These are phyloP conservation scores for Zygothrica quintamaculata DNA, from an alignment of 2,888 invertebrate genomes.

Conservation along the genomic window DNA sequence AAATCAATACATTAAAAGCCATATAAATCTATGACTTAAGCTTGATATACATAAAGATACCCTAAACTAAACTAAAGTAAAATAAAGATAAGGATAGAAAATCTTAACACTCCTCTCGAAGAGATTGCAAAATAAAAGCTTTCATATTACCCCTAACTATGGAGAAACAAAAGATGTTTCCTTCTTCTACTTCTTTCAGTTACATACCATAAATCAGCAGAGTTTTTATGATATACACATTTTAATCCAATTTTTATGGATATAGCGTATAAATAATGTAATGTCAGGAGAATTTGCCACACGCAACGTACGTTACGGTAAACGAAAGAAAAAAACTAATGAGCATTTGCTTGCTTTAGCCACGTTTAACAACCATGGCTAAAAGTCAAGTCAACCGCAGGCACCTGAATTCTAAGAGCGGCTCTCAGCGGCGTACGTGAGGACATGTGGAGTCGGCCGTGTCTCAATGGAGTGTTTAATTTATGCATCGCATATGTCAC, in stretches of 20 bases:
- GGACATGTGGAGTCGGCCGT: slow-evolving; percentile 43
- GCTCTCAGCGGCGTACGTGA: slow-evolving; percentile 50
- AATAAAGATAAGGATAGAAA: too few species aligned
- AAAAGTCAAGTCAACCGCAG: slow-evolving; percentile 55
- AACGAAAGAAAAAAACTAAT: slow-evolving; percentile 75
- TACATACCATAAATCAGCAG: not conserved
- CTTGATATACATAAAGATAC: not conserved
- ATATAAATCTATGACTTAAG: not conserved
- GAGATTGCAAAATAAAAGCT: too few species aligned
- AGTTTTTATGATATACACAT: not conserved
- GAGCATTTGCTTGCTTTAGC: slow-evolving; percentile 61
- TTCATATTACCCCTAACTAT: too few species aligned
- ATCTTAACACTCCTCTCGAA: too few species aligned
- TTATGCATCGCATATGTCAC: slow-evolving; percentile 77
- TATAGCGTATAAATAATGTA: slow-evolving; percentile 20
- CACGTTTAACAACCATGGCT: slow-evolving; percentile 52
- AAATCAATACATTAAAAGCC: slow-evolving; percentile 60
- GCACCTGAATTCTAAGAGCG: slow-evolving; percentile 42
- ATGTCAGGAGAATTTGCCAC: not conserved
- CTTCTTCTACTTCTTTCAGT: not conserved
- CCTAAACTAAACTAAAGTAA: not conserved
- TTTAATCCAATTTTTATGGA: slow-evolving; percentile 6
- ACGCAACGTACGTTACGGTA: slow-evolving; percentile 32
- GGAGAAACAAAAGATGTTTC: too few species aligned
- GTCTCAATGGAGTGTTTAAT: slow-evolving; percentile 71